These are phyloP conservation scores for Probosciger aterrimus DNA, from an alignment of 2,113 vertebrate species.

Conservation along the genomic window DNA sequence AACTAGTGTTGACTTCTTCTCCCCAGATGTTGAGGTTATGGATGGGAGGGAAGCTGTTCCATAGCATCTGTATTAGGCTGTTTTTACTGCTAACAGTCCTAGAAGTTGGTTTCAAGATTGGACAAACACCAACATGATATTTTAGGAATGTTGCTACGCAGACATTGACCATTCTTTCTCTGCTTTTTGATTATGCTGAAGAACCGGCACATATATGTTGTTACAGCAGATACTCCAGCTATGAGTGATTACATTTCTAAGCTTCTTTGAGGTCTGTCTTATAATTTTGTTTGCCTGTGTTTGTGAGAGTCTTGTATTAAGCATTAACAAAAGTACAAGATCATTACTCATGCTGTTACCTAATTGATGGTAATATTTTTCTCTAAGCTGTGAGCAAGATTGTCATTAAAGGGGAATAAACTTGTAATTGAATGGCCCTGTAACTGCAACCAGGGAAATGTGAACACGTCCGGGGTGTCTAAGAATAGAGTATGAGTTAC, in stretches of 20 bases:
- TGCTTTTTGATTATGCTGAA: not conserved
- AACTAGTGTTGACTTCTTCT: not conserved
- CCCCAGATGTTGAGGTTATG: not conserved
- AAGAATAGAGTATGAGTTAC: not conserved
- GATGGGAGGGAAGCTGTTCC: not conserved
- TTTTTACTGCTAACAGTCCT: not conserved
- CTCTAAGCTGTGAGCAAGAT: not conserved
- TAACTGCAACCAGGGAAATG: not conserved
- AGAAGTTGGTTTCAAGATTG: not conserved
- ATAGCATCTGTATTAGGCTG: not conserved
- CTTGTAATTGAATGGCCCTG: not conserved
- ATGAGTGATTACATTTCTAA: not conserved
- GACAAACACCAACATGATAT: fast-evolving
- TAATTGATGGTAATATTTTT: not conserved
- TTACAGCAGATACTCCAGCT: not conserved
- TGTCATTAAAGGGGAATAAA: not conserved
- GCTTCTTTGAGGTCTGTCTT: not conserved
- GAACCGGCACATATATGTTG: not conserved
- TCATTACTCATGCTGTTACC: not conserved
- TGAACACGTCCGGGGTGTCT: not conserved
- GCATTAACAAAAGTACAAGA: not conserved
- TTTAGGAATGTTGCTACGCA: not conserved
- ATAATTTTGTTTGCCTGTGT: not conserved
- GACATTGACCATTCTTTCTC: not conserved
- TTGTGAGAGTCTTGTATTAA: not conserved